Conservation (phyloP, 2,888 invertebrate species). For the Agriopis leucophaearia region DNA sequence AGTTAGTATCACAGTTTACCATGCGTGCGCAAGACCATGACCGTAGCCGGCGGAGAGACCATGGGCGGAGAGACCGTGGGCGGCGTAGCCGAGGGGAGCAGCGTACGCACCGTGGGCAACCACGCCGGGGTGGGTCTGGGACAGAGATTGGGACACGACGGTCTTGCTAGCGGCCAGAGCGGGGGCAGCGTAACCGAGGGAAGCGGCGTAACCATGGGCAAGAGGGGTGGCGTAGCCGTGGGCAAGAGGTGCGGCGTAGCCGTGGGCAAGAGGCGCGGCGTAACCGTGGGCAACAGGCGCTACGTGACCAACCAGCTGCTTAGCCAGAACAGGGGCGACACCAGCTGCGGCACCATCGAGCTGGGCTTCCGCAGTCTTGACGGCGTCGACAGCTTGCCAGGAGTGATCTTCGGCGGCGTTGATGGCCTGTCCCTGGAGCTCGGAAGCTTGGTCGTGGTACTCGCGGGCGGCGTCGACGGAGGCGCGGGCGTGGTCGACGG, state of each 20-base stretch:
- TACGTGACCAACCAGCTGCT: constrained; percentile 75
- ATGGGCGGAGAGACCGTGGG: constrained; percentile 54
- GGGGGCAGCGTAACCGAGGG: constrained; percentile 52
- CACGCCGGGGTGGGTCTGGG: constrained; percentile 76
- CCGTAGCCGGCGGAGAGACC: constrained; percentile 51
- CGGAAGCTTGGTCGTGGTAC: constrained; percentile 79
- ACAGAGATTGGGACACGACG: constrained; percentile 71
- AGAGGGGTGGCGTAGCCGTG: constrained; percentile 44
- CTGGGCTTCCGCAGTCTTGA: constrained; percentile 77
- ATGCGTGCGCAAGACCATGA: constrained; percentile 67
- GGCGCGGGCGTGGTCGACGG: constrained; percentile 79
- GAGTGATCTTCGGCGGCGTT: constrained; percentile 83
- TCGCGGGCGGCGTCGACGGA: constrained; percentile 77
- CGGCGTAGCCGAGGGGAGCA: constrained; percentile 53
- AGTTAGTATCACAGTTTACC: constrained; percentile 82
- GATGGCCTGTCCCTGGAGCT: constrained; percentile 77
- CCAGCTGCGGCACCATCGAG: constrained; percentile 81
- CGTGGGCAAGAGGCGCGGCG: constrained; percentile 42
- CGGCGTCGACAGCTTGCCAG: constrained; percentile 81
- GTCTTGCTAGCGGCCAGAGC: constrained; percentile 64
- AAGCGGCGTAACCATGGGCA: constrained; percentile 45
- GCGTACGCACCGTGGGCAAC: constrained; percentile 56
- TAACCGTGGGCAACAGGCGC: constrained; percentile 52
- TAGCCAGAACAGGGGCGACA: constrained; percentile 77
- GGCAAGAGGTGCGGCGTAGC: background rate